Conservation (phyloP, 2,797 vertebrate genomes). For the Notolepis coatsorum region DNA sequence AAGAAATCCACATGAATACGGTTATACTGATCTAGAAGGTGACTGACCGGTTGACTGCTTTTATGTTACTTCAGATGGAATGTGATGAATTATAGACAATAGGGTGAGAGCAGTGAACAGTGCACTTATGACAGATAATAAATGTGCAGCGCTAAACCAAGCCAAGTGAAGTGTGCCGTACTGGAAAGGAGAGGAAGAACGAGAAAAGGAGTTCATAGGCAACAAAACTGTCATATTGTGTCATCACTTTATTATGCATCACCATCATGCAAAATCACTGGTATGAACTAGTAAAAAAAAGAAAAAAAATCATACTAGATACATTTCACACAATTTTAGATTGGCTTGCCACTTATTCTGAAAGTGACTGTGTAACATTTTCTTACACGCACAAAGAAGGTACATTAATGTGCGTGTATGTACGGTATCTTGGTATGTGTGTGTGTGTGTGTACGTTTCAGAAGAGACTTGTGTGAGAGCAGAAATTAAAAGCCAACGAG, state of each 20-base stretch:
- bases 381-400: constrained; percentile 53
- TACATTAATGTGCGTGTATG: constrained; percentile 46
- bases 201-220: constrained; percentile 63
- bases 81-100: constrained; percentile 75
- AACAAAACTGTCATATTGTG: constrained; percentile 67
- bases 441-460: too few relatives aligned
- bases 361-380: constrained; percentile 61
- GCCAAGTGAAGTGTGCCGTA: constrained; percentile 67
- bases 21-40: constrained; percentile 35
- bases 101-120: constrained; percentile 69
- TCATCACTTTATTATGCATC: constrained; percentile 82
- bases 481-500: constrained; percentile 14
- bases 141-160: constrained; percentile 69
- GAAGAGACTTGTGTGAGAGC: constrained; percentile 36
- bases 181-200: constrained; percentile 64
- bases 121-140: constrained; percentile 77
- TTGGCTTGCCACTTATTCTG: constrained; percentile 61
- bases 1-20: constrained; percentile 52
- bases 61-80: constrained; percentile 62
- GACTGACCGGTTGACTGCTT: constrained; percentile 61
- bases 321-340: constrained; percentile 76
- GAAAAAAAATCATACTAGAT: constrained; percentile 71
- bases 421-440: constrained; percentile 44
- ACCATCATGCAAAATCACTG: constrained; percentile 80
- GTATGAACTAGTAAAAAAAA: constrained; percentile 72